Evolutionary conservation across 2,888 invertebrate genomes (phyloP), one percentile per base, ranked within the genome.

Genomic region (Agrotis ipsilon): DNA sequence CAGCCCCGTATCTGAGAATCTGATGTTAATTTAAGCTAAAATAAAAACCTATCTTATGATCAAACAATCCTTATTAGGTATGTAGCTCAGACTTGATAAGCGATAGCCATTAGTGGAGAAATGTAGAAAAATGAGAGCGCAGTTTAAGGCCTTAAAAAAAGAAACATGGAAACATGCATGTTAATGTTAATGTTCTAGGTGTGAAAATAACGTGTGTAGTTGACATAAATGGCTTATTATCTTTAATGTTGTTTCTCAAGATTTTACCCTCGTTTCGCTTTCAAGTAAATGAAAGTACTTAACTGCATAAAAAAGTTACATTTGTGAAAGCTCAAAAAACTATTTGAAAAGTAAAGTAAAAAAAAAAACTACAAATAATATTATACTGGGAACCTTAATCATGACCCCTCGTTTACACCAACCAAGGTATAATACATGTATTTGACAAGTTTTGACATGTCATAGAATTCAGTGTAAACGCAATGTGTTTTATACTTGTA

Each of bases 1-100:
- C 61, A 52, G 24, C 32, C 16, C n/a, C 46, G 39, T 57, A 64
- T 64, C 61, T 46, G 21, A 32, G 63, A 39, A 76, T 54, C 77
- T 54, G 45, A 13, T 39, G 64, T 19, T 77, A 81, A 78, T 81
- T 78, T 81, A 77, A 58, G 54, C 64, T 62, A 19, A 76, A 39
- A 46, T 54, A 81, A 65, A 69, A 76, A 62, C 61, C 24, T 11
- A 60, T 45, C 39, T 76, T 76, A 81, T 69, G 52, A 64, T 60
- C 69, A 46, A 55, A 7, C 32, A 19, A 18, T n/a, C 60, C 57
- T n/a, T 65, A 49, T 24, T 49, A 0, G 54, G 59, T 68, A 72
- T 79, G 43, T 39, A 45, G 24, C 13, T 18, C 21, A 32, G 43
- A 46, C 62, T 59, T 68, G 32, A 68, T 75, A 59, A 80, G 21